phyloP scores from a whole-genome alignment of 1,140 invertebrate species.

The Ceratina australensis region DNA sequence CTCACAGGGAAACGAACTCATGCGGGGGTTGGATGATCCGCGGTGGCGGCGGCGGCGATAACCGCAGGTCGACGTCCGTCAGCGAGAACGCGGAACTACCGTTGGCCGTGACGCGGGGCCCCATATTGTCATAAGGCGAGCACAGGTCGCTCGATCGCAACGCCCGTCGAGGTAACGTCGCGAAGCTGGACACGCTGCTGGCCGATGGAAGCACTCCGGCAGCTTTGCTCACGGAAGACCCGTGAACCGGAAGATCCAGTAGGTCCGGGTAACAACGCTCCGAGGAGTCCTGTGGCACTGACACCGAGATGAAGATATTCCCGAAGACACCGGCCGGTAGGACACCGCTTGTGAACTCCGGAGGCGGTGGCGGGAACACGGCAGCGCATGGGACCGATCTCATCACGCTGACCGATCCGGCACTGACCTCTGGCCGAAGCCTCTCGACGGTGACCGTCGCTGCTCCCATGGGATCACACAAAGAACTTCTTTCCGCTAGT shows the following conservation, averaged over 20 bases:
- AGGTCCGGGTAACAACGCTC: slow-evolving; percentile 87
- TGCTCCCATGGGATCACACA: slow-evolving; percentile 74
- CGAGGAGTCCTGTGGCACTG: slow-evolving; percentile 84
- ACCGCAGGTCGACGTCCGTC: slow-evolving; percentile 81
- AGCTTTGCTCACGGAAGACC: slow-evolving; percentile 52
- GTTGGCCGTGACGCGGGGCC: slow-evolving; percentile 91
- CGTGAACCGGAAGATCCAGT: slow-evolving; percentile 83
- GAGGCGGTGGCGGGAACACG: slow-evolving; percentile 83
- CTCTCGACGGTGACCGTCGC: slow-evolving; percentile 90
- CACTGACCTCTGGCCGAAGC: slow-evolving; percentile 78
- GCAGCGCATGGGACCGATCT: slow-evolving; percentile 70
- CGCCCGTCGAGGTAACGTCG: slow-evolving; percentile 82
- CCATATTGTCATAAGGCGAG: slow-evolving; percentile 91
- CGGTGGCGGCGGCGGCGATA: slow-evolving; percentile 80
- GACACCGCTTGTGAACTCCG: slow-evolving; percentile 83
- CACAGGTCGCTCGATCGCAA: slow-evolving; percentile 72
- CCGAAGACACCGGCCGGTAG: slow-evolving; percentile 83
- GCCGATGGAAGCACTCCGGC: slow-evolving; percentile 50
- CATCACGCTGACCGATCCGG: slow-evolving; percentile 57
- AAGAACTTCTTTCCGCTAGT: slow-evolving; percentile 79
- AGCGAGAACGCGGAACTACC: slow-evolving; percentile 90
- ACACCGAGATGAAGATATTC: slow-evolving; percentile 88
- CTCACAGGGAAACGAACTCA: slow-evolving; percentile 77
- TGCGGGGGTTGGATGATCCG: slow-evolving; percentile 80
- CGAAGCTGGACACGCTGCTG: slow-evolving; percentile 80